A percentile compares a stretch with the other conserved stretches of the same genome.
Conservation (phyloP, 2,797 vertebrate species). For the Neoniphon sammara region DNA sequence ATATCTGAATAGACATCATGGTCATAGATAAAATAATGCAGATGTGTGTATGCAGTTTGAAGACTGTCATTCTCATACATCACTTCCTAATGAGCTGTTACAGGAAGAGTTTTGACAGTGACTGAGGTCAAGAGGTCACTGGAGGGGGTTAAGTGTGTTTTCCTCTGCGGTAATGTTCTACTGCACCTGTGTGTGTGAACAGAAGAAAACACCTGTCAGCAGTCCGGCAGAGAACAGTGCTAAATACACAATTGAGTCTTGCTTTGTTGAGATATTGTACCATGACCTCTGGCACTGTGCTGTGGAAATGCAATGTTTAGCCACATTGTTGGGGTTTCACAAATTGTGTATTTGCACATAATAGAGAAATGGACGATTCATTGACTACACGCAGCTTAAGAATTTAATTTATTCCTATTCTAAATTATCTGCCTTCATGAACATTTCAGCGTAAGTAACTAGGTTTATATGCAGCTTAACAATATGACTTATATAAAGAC, state of each 20-base stretch:
- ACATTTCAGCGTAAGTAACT: background rate
- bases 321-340: background rate
- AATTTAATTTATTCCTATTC: background rate
- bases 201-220: constrained; percentile 43
- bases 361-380: constrained; percentile 10
- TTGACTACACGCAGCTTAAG: background rate
- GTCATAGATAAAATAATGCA: background rate
- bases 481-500: no score
- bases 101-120: no score
- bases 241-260: constrained; percentile 21
- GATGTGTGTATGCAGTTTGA: background rate
- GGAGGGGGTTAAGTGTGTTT: no score
- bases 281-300: constrained; percentile 18
- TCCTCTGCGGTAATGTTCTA: background rate
- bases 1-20: background rate
- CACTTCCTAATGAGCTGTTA: no score
- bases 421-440: background rate
- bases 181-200: constrained; percentile 2
- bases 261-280: constrained; percentile 40
- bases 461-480: no score
- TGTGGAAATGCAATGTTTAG: background rate
- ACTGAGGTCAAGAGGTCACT: no score
- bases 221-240: constrained; percentile 45
- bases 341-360: background rate
- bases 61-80: no score